Percentiles rank a stretch among this genome's conserved stretches.
Conservation (phyloP, 1,140 invertebrate species). For the Brachionus plicatilis region DNA sequence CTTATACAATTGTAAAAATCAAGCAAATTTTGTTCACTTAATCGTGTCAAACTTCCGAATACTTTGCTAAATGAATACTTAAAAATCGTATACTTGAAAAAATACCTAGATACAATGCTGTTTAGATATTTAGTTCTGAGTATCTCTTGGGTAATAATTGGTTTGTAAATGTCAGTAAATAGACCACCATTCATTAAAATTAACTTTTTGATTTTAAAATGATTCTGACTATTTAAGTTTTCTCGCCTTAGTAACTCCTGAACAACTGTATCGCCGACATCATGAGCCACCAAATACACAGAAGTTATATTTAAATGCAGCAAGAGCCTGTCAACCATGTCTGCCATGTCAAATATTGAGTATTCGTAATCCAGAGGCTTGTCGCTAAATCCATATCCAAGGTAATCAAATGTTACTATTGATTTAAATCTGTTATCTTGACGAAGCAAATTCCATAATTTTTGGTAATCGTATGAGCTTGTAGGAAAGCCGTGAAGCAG, state of each 20-base stretch:
- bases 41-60: slow-evolving; percentile 47
- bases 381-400: slow-evolving; percentile 54
- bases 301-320: slow-evolving; percentile 42
- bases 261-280: slow-evolving; percentile 55
- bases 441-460: slow-evolving; percentile 40
- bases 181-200: slow-evolving; percentile 52
- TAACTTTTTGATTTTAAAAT: slow-evolving; percentile 43
- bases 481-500: slow-evolving; percentile 55
- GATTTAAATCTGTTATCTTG: slow-evolving; percentile 46
- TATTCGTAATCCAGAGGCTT: slow-evolving; percentile 53
- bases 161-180: slow-evolving; percentile 47
- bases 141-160: slow-evolving; percentile 37
- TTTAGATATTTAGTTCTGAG: slow-evolving; percentile 4
- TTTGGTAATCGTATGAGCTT: slow-evolving; percentile 50
- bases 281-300: slow-evolving; percentile 52
- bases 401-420: slow-evolving; percentile 50
- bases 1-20: slow-evolving; percentile 47
- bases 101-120: background rate
- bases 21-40: slow-evolving; percentile 45
- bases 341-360: slow-evolving; percentile 51
- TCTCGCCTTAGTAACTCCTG: slow-evolving; percentile 51
- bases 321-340: slow-evolving; percentile 46
- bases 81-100: slow-evolving; percentile 18
- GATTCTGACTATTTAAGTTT: background rate
- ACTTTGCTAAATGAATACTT: slow-evolving; percentile 41